Percentiles rank a stretch among this genome's conserved stretches.
phyloP scores from a whole-genome alignment of 2,888 invertebrate genomes.

The Isoperla grammatica region DNA sequence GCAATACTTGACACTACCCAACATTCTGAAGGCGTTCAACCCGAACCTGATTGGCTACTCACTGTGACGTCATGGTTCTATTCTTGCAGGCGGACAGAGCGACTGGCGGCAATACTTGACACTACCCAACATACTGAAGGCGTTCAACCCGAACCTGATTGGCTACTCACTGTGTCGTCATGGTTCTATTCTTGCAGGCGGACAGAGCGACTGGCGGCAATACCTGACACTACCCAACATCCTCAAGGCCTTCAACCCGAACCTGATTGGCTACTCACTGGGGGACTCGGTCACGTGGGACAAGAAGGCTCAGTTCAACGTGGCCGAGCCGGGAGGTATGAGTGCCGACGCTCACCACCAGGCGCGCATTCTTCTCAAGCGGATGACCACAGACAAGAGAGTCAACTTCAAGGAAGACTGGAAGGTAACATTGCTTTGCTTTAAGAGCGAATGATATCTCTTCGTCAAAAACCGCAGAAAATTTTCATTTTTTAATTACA shows the following conservation, averaged over 20 bases:
- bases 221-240: conserved; percentile 68
- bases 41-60: conserved; percentile 58
- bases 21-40: conserved; percentile 59
- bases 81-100: background rate
- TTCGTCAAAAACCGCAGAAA: too few relatives aligned
- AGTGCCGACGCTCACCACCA: conserved; percentile 64
- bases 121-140: conserved; percentile 1
- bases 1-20: conserved; percentile 51
- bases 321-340: conserved; percentile 68
- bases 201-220: conserved; percentile 62
- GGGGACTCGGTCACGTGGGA: conserved; percentile 67
- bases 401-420: conserved; percentile 59
- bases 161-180: background rate
- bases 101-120: background rate
- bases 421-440: too few relatives aligned
- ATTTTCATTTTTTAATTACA: too few relatives aligned
- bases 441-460: too few relatives aligned
- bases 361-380: conserved; percentile 62
- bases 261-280: conserved; percentile 62
- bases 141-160: background rate
- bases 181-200: conserved; percentile 56
- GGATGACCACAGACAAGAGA: conserved; percentile 55
- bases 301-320: conserved; percentile 58
- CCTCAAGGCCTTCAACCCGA: conserved; percentile 65
- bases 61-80: conserved; percentile 37